A percentile compares a stretch with the other conserved stretches of the same genome.
Evolutionary conservation across 2,113 vertebrate species (phyloP).

Genomic region (Vombatus ursinus): DNA sequence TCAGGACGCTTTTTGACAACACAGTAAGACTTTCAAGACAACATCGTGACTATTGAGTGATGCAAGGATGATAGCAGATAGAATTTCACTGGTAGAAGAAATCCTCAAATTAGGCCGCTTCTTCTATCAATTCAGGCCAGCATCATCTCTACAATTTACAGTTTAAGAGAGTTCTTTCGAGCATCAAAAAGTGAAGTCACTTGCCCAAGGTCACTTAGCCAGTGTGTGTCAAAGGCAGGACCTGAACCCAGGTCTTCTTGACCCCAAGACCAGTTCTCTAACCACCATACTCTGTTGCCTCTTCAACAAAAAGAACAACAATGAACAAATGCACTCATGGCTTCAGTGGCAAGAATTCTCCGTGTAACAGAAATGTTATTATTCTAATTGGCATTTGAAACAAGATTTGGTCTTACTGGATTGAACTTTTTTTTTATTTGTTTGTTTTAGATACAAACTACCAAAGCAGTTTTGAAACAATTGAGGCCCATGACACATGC

Average conservation of each 20-base stretch:
- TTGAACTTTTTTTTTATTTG: background rate
- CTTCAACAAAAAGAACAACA: background rate
- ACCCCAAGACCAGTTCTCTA: background rate
- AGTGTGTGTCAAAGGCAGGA: background rate
- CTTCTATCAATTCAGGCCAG: background rate
- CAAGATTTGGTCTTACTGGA: conserved; percentile 32
- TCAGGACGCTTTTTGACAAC: background rate
- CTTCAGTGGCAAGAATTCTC: background rate
- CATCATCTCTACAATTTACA: background rate
- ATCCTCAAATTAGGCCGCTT: background rate
- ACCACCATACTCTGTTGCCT: background rate
- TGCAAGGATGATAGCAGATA: background rate
- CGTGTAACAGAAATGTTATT: background rate
- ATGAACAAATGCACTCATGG: background rate
- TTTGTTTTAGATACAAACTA: background rate
- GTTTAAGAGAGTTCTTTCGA: too few species aligned
- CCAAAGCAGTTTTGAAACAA: background rate
- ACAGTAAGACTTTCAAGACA: background rate
- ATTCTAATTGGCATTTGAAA: background rate
- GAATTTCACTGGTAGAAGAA: background rate
- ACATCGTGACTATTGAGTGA: background rate
- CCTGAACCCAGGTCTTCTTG: background rate
- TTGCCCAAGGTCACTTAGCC: background rate
- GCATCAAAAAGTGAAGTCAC: background rate
- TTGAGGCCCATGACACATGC: background rate